These are phyloP conservation scores for Crocallis elinguaria DNA, from an alignment of 2,888 invertebrate genomes.

Conservation along the genomic window DNA sequence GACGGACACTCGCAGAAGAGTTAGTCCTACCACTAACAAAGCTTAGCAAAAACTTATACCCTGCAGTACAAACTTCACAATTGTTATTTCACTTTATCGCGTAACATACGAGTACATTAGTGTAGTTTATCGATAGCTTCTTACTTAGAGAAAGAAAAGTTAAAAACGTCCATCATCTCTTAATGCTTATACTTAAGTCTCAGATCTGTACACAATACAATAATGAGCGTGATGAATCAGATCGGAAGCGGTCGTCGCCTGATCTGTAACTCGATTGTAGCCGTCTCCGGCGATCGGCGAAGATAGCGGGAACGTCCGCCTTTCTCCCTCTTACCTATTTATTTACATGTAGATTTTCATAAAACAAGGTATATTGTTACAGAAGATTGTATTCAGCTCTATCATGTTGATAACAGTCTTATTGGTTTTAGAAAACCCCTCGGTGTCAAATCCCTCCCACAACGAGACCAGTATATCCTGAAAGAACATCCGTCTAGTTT, in stretches of 20 bases:
- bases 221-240: slow-evolving; percentile 45
- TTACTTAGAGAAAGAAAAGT: slow-evolving; percentile 9
- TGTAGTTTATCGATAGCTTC: background rate
- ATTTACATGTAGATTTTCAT: background rate
- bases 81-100: too few species aligned
- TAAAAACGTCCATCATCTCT: slow-evolving; percentile 10
- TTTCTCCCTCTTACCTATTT: slow-evolving; percentile 5
- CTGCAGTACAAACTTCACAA: too few species aligned
- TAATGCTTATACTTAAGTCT: slow-evolving; percentile 25
- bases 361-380: too few species aligned
- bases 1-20: too few species aligned
- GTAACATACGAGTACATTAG: too few species aligned
- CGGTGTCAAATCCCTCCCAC: too few species aligned
- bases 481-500: background rate
- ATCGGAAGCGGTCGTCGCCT: slow-evolving; percentile 46
- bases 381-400: too few species aligned
- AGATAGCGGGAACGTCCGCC: slow-evolving; percentile 1
- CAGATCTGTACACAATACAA: slow-evolving; percentile 39
- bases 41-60: too few species aligned
- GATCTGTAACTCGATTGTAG: slow-evolving; percentile 40
- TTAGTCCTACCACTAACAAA: too few species aligned
- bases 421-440: too few species aligned
- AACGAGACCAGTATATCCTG: too few species aligned
- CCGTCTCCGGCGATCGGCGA: slow-evolving; percentile 26
- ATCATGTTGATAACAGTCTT: too few species aligned